These are phyloP conservation scores for Rachycentron canadum DNA, from an alignment of 2,797 vertebrate genomes.

Conservation along the genomic window DNA sequence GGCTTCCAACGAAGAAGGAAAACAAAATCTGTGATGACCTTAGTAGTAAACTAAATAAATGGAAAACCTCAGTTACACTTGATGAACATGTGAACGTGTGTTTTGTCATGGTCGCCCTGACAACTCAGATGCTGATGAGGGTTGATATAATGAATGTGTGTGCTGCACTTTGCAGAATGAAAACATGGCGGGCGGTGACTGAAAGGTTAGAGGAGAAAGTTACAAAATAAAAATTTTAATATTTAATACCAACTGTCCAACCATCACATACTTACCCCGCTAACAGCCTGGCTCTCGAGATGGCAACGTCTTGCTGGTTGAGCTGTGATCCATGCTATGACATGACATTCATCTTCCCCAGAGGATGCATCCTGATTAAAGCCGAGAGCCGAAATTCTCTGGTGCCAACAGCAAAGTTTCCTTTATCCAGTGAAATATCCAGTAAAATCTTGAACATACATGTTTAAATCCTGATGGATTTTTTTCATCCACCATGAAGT, in stretches of 20 bases:
- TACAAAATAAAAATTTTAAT: neutral
- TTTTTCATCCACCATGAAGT: neutral
- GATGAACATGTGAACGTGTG: constrained; percentile 38
- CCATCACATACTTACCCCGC: too few relatives aligned
- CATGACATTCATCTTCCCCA: neutral
- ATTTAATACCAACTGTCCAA: too few relatives aligned
- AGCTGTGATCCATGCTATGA: too few relatives aligned
- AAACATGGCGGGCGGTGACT: constrained; percentile 10
- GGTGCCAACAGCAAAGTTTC: too few relatives aligned
- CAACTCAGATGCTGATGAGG: constrained; percentile 28
- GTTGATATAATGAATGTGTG: constrained; percentile 8
- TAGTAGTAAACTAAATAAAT: constrained; percentile 40
- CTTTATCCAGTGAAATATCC: too few relatives aligned
- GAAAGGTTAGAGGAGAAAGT: neutral
- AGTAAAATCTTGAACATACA: too few relatives aligned
- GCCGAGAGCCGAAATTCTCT: too few relatives aligned
- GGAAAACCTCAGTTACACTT: constrained; percentile 54
- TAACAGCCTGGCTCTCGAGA: too few relatives aligned
- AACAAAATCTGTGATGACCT: constrained; percentile 54
- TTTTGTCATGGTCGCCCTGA: constrained; percentile 45
- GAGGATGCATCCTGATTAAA: neutral
- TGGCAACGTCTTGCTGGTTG: too few relatives aligned
- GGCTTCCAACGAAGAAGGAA: constrained; percentile 36
- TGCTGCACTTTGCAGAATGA: constrained; percentile 5
- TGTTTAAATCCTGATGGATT: neutral